phyloP scores from a whole-genome alignment of 2,888 invertebrate genomes.

The Mythimna lalbum region DNA sequence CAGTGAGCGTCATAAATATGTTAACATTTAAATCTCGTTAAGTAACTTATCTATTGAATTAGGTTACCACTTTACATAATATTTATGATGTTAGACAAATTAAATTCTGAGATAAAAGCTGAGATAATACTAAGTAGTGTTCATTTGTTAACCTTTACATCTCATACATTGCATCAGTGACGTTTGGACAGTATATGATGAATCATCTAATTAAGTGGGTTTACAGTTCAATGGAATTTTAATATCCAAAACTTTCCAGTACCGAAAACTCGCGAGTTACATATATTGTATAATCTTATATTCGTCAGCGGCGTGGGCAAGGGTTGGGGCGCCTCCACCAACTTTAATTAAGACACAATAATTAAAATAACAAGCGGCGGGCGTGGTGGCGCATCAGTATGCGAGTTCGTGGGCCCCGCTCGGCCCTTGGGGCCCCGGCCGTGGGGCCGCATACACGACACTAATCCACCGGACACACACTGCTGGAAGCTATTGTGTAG shows the following conservation, averaged over 20 bases:
- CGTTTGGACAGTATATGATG: neutral
- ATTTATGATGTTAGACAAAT: constrained; percentile 46
- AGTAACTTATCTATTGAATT: constrained; percentile 53
- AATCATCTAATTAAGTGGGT: neutral
- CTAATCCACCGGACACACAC: constrained; percentile 70
- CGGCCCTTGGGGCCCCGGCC: constrained; percentile 68
- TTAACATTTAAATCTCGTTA: constrained; percentile 50
- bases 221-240: neutral
- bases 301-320: constrained; percentile 36
- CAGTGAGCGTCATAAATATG: constrained; percentile 36
- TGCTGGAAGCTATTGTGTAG: constrained; percentile 44
- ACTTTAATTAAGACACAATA: constrained; percentile 86
- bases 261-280: constrained; percentile 31
- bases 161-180: constrained; percentile 2
- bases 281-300: constrained; percentile 36
- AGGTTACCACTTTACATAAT: constrained; percentile 48
- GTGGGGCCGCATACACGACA: constrained; percentile 80
- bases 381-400: constrained; percentile 79
- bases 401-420: constrained; percentile 71
- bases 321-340: constrained; percentile 60
- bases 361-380: constrained; percentile 85
- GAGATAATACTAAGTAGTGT: constrained; percentile 33
- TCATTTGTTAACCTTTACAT: constrained; percentile 26
- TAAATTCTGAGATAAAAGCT: constrained; percentile 38
- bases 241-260: constrained; percentile 4